Base-by-base conservation (phyloP, 1,140 invertebrate species). In the Colletes latitarsis region DNA sequence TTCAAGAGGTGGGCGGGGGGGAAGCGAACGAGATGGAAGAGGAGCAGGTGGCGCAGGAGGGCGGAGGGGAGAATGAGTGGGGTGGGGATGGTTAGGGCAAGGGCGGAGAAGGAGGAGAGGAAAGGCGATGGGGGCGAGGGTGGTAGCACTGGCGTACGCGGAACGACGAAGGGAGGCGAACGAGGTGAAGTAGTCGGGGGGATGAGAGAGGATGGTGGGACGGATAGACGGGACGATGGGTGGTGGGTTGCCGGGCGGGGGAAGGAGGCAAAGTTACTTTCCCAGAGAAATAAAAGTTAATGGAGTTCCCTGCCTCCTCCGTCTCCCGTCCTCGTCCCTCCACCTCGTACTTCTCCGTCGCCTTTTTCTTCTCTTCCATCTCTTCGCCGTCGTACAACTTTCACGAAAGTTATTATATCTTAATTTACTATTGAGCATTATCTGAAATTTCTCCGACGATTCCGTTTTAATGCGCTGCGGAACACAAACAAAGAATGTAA, bases 271-370 rank as follows among this genome's bases (percentile, higher is more conserved):
- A 91, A 91, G 87, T 91, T 91, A 92, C 89, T 92, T 92, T 91
- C 89, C 81, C 90, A 86, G 88, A 90, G 91, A 92, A 93, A 93
- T 93, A 93, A 92, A 92, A 92, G 91, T 92, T 92, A 92, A 92
- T 92, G 87, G 91, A 92, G 88, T 92, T 92, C 89, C 88, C 79
- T 88, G 78, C 79, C 86, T 83, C 70, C 69, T 82, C 73, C 81
- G 67, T 82, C 70, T 79, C 68, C 53, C 63, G 12, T 64, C 30
- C 52, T 19, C 17, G 53, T 62, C 70, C 52, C 39, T 64, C 30
- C 30, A 2, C 30, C 30, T 30, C 49, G 39, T 43, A 9, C 39
- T 66, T 39, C 67, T 10, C 49, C 53, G n/a, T 57, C 70, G 77
- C 46, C 55, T 52, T 75, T 84, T 86, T 82, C 75, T 82, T 67